These are phyloP conservation scores for Apaloderma vittatum DNA, from an alignment of 2,113 vertebrate species.

Conservation along the genomic window DNA sequence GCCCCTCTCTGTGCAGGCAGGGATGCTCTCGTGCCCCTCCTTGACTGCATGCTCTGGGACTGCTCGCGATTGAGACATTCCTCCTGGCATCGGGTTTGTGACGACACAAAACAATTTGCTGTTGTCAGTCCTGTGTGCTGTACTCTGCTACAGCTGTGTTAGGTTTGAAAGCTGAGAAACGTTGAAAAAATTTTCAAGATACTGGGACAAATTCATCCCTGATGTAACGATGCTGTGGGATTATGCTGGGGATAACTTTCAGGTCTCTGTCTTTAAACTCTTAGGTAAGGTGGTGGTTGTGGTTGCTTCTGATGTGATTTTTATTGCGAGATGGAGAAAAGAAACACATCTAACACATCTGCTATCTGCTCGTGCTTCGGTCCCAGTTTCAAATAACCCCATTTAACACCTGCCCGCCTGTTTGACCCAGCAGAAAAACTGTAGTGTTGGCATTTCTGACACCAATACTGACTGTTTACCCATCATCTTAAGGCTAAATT, in stretches of 20 bases:
- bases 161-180: not conserved
- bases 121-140: not conserved
- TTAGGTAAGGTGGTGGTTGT: not conserved
- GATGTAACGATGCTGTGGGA: not conserved
- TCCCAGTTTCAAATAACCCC: slow-evolving; percentile 22
- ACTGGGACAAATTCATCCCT: not conserved
- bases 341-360: not conserved
- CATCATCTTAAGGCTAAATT: slow-evolving; percentile 33
- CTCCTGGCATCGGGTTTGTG: not conserved
- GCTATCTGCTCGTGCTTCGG: not conserved
- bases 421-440: slow-evolving; percentile 23
- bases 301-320: not conserved
- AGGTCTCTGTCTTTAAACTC: not conserved
- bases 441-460: slow-evolving; percentile 42
- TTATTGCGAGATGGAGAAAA: not conserved
- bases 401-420: not conserved
- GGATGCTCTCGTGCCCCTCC: not conserved
- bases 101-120: not conserved
- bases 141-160: not conserved
- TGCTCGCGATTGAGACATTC: not conserved
- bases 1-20: not conserved
- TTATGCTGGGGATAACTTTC: not conserved
- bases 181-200: not conserved
- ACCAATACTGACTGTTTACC: not conserved
- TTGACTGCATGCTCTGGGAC: not conserved